Evolutionary conservation across 2,888 invertebrate species (phyloP).

Genomic region (Meliscaeva auricollis): DNA sequence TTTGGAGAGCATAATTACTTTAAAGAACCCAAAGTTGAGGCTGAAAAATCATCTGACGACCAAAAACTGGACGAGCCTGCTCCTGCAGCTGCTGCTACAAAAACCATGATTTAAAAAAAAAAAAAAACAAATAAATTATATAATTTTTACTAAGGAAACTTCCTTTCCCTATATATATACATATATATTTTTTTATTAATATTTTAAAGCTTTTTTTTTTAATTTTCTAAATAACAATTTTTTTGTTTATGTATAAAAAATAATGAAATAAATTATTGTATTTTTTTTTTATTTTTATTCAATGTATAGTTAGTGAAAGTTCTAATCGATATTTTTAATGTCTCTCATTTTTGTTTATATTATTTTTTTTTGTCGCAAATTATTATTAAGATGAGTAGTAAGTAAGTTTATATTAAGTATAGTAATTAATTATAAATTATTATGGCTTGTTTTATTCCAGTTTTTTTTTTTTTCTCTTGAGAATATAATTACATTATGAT

Average conservation of each 20-base stretch:
- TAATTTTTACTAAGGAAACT: conserved; percentile 31
- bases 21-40: conserved; percentile 58
- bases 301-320: conserved; percentile 63
- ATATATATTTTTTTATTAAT: conserved; percentile 58
- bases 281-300: conserved; percentile 49
- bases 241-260: conserved; percentile 76
- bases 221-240: conserved; percentile 72
- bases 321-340: conserved; percentile 40
- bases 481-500: conserved; percentile 58
- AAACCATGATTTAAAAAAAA: conserved; percentile 32
- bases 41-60: conserved; percentile 34
- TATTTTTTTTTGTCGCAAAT: conserved; percentile 42
- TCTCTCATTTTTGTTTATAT: neutral
- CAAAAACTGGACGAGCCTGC: conserved; percentile 28
- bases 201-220: conserved; percentile 73
- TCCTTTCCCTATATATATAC: conserved; percentile 38
- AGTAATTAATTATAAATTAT: conserved; percentile 61
- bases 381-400: conserved; percentile 61
- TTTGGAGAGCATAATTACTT: conserved; percentile 90
- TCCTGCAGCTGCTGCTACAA: conserved; percentile 30
- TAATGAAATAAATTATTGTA: conserved; percentile 76
- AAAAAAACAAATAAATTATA: conserved; percentile 9
- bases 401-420: conserved; percentile 55
- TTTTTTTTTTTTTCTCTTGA: conserved; percentile 51
- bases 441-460: conserved; percentile 53